These are phyloP conservation scores for Glossophaga mutica DNA, from an alignment of 2,797 vertebrate genomes.

Conservation along the genomic window DNA sequence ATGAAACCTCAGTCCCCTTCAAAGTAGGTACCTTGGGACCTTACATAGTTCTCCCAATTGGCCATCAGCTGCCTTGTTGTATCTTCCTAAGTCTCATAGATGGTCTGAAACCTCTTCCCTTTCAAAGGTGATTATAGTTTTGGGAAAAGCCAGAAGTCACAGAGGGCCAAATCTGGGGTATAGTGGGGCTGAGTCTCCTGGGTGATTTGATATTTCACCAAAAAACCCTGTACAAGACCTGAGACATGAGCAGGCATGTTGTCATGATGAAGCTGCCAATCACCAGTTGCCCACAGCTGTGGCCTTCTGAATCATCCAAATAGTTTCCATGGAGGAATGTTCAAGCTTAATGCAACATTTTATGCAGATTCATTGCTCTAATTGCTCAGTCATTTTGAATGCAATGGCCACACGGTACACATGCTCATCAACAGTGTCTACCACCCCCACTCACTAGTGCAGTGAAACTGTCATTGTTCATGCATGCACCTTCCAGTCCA, in stretches of 20 bases:
- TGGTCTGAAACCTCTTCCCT: not conserved
- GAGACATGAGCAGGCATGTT: not conserved
- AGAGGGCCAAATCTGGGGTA: not conserved
- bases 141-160: not conserved
- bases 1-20: not conserved
- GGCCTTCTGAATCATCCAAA: not conserved
- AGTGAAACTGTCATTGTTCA: not conserved
- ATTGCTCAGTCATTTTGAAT: not conserved
- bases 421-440: not conserved
- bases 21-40: not conserved
- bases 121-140: not conserved
- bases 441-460: not conserved
- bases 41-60: not conserved
- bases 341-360: not conserved
- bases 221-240: not conserved
- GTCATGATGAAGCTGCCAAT: not conserved
- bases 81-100: not conserved
- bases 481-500: not conserved
- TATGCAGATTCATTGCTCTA: not conserved
- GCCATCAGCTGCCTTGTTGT: not conserved
- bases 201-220: not conserved
- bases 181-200: not conserved
- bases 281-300: not conserved
- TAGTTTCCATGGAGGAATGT: not conserved
- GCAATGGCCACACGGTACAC: not conserved